A percentile compares a stretch with the other conserved stretches of the same genome.
phyloP scores from a whole-genome alignment of 2,888 invertebrate genomes.

The Lithodes maja region DNA sequence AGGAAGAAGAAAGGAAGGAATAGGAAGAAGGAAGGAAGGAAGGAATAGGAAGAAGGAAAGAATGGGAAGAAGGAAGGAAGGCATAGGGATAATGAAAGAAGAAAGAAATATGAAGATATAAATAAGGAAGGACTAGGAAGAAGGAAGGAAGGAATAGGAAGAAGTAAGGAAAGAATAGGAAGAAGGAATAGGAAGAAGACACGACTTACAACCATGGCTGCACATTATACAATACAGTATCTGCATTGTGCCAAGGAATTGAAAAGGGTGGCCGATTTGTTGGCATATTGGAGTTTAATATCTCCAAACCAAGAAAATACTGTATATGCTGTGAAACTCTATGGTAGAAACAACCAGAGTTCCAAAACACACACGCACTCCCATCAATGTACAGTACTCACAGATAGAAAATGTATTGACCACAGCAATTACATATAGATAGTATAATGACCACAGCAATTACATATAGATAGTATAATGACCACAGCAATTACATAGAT shows the following conservation, averaged over 20 bases:
- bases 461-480: not conserved
- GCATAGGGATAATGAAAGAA: not conserved
- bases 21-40: not conserved
- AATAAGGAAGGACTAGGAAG: not conserved
- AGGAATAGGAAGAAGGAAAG: not conserved
- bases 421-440: not conserved
- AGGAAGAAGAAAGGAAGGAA: not conserved
- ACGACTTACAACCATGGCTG: not conserved
- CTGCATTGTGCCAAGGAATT: too few species aligned
- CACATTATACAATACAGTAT: not conserved
- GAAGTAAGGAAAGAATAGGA: not conserved
- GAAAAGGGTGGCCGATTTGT: too few species aligned
- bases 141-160: constrained; percentile 1
- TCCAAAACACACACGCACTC: not conserved
- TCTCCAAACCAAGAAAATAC: too few species aligned
- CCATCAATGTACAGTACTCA: not conserved
- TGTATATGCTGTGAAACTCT: not conserved
- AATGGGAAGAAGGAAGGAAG: not conserved
- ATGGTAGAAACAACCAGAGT: not conserved
- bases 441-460: not conserved
- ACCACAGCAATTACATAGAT: not conserved
- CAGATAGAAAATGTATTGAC: not conserved
- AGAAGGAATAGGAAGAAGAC: not conserved
- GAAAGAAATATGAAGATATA: not conserved
- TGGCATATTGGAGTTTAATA: too few species aligned